Evolutionary conservation across 2,113 vertebrate genomes (phyloP).

Genomic region (Archilochus colubris): DNA sequence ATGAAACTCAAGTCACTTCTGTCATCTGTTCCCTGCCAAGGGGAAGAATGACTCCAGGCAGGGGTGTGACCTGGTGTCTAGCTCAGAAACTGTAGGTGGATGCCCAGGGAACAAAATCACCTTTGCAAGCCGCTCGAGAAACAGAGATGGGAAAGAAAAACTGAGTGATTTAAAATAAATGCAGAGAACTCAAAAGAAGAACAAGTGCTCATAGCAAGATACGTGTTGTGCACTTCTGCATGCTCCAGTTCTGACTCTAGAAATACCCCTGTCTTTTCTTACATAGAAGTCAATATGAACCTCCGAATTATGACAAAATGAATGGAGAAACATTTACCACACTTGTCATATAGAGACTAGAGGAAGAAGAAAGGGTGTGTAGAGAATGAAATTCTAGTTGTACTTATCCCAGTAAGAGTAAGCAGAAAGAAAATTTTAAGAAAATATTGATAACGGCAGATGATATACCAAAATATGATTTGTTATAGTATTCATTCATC

Average conservation of each 20-base stretch:
- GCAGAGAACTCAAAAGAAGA: not conserved
- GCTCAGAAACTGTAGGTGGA: not conserved
- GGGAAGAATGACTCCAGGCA: not conserved
- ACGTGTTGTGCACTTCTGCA: not conserved
- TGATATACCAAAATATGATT: not conserved
- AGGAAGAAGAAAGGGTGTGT: not conserved
- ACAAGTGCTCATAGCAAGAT: not conserved
- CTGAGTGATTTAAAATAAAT: not conserved
- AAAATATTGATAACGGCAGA: not conserved
- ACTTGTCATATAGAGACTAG: not conserved
- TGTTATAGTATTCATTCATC: not conserved
- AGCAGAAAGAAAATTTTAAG: not conserved
- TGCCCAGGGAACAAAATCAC: not conserved
- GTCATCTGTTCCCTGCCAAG: rapidly evolving
- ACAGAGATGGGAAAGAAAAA: not conserved
- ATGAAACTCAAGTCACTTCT: not conserved
- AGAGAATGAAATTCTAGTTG: not conserved
- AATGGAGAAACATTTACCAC: not conserved
- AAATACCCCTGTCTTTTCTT: not conserved
- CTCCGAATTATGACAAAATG: not conserved
- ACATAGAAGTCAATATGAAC: not conserved
- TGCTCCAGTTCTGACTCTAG: not conserved
- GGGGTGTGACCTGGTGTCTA: not conserved
- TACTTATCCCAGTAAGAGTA: not conserved
- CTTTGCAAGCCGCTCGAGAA: not conserved